Evolutionary conservation across 2,888 invertebrate genomes (phyloP), one percentile per base, ranked within the genome.

Genomic region (Conus canariensis): DNA sequence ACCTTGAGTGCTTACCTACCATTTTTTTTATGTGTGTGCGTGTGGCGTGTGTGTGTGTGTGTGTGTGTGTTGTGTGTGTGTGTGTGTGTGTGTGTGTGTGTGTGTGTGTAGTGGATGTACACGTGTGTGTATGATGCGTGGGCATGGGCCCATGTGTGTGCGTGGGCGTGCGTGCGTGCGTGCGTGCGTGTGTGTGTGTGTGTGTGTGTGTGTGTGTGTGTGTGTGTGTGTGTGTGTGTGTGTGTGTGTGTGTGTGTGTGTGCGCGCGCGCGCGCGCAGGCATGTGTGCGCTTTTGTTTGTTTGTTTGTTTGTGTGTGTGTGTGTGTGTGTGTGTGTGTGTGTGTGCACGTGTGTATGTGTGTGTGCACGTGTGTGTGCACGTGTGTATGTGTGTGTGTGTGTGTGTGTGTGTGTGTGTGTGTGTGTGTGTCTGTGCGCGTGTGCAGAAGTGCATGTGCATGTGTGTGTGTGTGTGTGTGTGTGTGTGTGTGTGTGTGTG

Each of bases 221-320:
- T 77, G 77, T 25, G 77, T 77, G 77, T 25, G 77, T 77, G 25
- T 25, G 77, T 77, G 77, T 77, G 77, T 77, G 77, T 77, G 77
- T 77, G 77, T 77, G 77, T 77, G 77, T 77, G 77, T 77, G 77
- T 77, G 77, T 77, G 77, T 77, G 77, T 77, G 77, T 77, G 77
- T 77, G 77, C 25, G 74, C 25, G 74, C 25, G 74, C 6, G 25
- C 25, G 74, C 25, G 74, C 25, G 74, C 25, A 25, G n/a, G 74
- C 6, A 12, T 74, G 74, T 74, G 74, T 74, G 74, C 25, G 74
- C 7, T 5, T 74, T n/a, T 74, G 25, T 74, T n/a, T 74, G 74
- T 74, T n/a, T 74, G 25, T 25, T 6, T 74, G 74, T 74, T n/a
- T 77, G 77, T 25, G 77, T 25, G 77, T 10, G 77, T 77, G 77